These are phyloP conservation scores for Disparrhopalites patrizii DNA, from an alignment of 2,888 invertebrate genomes.

Conservation along the genomic window DNA sequence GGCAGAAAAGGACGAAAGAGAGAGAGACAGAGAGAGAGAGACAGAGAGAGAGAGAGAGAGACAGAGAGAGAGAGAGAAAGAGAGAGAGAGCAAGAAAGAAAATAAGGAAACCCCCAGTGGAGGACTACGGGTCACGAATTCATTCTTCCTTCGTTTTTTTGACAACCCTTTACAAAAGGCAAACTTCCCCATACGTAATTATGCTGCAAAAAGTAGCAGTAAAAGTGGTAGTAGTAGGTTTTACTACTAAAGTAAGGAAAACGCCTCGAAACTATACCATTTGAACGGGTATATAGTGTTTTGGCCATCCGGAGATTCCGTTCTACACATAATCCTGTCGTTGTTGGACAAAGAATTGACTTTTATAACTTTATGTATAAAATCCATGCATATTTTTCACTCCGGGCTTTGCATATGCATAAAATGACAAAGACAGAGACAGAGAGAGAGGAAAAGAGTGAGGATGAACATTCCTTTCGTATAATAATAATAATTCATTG, in stretches of 20 bases:
- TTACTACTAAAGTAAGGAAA: too few relatives aligned
- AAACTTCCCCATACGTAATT: too few relatives aligned
- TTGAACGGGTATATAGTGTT: too few relatives aligned
- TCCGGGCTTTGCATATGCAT: conserved; percentile 5
- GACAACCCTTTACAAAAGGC: too few relatives aligned
- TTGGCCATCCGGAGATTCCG: neutral
- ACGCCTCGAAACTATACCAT: too few relatives aligned
- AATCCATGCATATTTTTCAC: conserved; percentile 5
- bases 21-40: conserved; percentile 4
- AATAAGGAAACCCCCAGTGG: conserved; percentile 21
- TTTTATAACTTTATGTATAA: conserved; percentile 21
- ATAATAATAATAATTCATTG: neutral
- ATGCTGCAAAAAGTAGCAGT: too few relatives aligned
- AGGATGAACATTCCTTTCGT: too few relatives aligned
- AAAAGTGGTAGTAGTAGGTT: too few relatives aligned
- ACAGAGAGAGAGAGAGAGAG: conserved; percentile 2
- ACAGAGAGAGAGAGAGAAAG: too few relatives aligned
- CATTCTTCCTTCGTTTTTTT: too few relatives aligned
- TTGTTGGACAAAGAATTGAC: conserved; percentile 7
- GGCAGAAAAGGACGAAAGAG: too few relatives aligned
- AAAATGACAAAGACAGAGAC: neutral
- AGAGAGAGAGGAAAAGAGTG: neutral
- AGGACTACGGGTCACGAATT: conserved; percentile 28
- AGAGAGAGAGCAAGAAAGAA: neutral
- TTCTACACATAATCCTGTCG: neutral